Base-by-base conservation (phyloP, 1,140 invertebrate genomes). In the Polyergus mexicanus region DNA sequence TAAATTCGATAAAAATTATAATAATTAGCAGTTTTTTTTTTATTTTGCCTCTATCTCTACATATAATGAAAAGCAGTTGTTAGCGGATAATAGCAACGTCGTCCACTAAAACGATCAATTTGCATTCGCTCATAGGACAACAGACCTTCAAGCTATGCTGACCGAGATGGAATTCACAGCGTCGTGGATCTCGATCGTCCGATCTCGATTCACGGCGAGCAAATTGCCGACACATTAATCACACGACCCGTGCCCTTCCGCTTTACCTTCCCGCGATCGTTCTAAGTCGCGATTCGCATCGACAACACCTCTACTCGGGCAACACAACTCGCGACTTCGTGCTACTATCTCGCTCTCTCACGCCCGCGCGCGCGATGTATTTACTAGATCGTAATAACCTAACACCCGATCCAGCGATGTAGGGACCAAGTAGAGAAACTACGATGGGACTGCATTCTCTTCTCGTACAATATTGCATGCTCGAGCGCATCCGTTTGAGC, bases 371-470 rank as follows among this genome's bases (percentile, higher is more conserved):
- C 66, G 72, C 81, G 74, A 90, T 85, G 68, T 86, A 91, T 90
- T 90, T 91, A 90, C 74, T 85, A 89, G 78, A 62, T 77, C 71
- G 80, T 89, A 90, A 90, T 89, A 88, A 87, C 51, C 60, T 74
- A 86, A 83, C 83, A 84, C 44, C 51, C 76, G 85, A 72, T 63
- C 22, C 58, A 69, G 32, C 62, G 75, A 86, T 32, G 84, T 47
- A 66, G 47, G 58, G 78, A 88, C 72, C 47, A 69, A 32, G 19
- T 58, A 44, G n/a, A 54, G 38, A 41, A 72, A n/a, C 38, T 16
- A 19, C 19, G 65, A 60, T 35, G 13, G 44, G 63, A 51, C 72
- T 63, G 63, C 71, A 58, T 54, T 58, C 76, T 81, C 51, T 84
- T 60, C 68, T 74, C 68, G 68, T 85, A 91, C 90, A 90, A 90